A percentile compares a stretch with the other conserved stretches of the same genome.
Conservation (phyloP, 92 coral and sea anemone species). For the Porites evermanni region DNA sequence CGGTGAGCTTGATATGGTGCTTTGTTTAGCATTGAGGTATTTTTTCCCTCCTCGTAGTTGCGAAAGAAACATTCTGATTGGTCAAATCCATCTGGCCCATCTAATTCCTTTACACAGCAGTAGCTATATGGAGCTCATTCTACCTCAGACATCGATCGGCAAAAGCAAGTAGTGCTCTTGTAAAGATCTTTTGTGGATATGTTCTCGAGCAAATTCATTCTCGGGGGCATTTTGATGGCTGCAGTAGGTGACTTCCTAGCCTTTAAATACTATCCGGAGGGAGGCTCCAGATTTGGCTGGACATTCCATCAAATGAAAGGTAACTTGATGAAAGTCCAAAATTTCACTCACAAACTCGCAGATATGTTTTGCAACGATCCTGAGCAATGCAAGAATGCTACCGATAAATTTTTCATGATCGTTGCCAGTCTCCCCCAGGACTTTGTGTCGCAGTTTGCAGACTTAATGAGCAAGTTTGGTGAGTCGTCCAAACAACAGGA, state of each 20-base stretch:
- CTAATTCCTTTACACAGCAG: too few relatives aligned
- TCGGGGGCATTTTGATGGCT: neutral
- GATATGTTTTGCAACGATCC: constrained; percentile 31
- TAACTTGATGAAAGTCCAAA: neutral
- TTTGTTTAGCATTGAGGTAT: too few relatives aligned
- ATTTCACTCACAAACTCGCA: neutral
- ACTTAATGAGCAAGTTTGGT: neutral
- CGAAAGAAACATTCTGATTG: too few relatives aligned
- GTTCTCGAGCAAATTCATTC: neutral
- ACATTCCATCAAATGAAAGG: neutral
- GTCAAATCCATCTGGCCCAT: too few relatives aligned
- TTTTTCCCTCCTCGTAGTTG: too few relatives aligned
- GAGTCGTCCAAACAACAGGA: neutral
- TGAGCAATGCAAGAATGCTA: constrained; percentile 19
- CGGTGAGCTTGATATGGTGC: too few relatives aligned
- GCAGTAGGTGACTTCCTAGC: constrained; percentile 1
- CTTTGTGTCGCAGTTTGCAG: neutral
- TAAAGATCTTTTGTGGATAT: too few relatives aligned
- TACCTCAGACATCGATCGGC: too few relatives aligned
- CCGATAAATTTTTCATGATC: neutral
- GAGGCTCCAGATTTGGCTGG: constrained; percentile 16
- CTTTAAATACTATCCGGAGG: neutral
- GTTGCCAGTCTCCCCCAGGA: constrained; percentile 13
- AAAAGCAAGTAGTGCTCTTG: too few relatives aligned
- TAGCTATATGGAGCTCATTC: too few relatives aligned